A percentile compares a stretch with the other conserved stretches of the same genome.
Evolutionary conservation across 1,140 invertebrate species (phyloP).

Genomic region (Drosophila erecta): DNA sequence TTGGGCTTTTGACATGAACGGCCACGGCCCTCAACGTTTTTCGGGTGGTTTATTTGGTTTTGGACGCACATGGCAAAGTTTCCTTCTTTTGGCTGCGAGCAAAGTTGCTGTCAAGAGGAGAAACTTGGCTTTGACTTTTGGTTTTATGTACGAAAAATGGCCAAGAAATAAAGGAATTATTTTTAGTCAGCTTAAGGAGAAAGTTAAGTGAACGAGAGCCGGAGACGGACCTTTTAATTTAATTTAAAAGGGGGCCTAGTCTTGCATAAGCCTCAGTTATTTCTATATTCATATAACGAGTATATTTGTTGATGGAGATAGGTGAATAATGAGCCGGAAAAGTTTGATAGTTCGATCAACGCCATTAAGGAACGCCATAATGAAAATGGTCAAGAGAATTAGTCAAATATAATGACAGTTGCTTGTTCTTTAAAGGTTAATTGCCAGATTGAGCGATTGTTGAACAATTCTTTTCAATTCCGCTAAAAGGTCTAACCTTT

Average conservation of each 20-base stretch:
- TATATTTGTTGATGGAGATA: too few species aligned
- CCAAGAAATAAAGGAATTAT: constrained; percentile 20
- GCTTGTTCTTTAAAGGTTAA: constrained; percentile 22
- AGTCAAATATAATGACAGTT: background rate
- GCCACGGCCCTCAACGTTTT: constrained; percentile 13
- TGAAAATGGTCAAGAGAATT: background rate
- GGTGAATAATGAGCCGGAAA: too few species aligned
- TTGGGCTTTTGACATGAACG: constrained; percentile 12
- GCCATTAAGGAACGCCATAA: too few species aligned
- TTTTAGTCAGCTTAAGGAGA: constrained; percentile 38
- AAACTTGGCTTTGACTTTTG: constrained; percentile 52
- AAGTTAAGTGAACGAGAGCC: constrained; percentile 20
- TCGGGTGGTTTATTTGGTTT: constrained; percentile 19
- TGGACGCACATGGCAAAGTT: constrained; percentile 17
- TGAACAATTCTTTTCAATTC: constrained; percentile 14
- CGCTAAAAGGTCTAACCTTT: constrained; percentile 31
- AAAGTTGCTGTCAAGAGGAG: constrained; percentile 42
- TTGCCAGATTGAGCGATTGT: constrained; percentile 27
- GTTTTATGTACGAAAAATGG: constrained; percentile 27
- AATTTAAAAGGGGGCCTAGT: constrained; percentile 14
- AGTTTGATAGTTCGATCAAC: too few species aligned
- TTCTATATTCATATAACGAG: too few species aligned
- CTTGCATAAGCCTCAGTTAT: too few species aligned
- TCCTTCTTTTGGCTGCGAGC: constrained; percentile 3
- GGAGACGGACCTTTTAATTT: constrained; percentile 38